Conservation (phyloP, 2,113 vertebrate species). For the Pomatostomus ruficeps region DNA sequence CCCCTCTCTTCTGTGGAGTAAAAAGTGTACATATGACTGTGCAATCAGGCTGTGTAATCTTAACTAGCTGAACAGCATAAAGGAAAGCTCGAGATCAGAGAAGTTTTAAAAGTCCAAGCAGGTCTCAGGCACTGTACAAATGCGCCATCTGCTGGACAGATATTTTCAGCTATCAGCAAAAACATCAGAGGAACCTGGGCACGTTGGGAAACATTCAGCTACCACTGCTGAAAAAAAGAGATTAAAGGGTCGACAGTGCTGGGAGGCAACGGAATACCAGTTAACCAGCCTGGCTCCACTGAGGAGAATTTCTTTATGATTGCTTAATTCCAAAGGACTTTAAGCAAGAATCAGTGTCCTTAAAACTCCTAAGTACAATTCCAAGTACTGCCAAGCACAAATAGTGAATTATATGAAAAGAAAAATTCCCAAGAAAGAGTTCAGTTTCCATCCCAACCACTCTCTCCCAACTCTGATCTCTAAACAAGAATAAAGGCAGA, state of each 20-base stretch:
- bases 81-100: neutral
- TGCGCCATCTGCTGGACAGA: slow-evolving; percentile 23
- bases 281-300: neutral
- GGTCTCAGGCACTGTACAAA: neutral
- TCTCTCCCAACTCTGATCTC: neutral
- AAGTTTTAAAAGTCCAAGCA: neutral
- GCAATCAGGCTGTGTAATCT: neutral
- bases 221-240: neutral
- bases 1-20: neutral
- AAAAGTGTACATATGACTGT: neutral
- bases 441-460: neutral
- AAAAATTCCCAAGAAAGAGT: neutral
- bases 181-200: neutral
- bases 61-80: neutral
- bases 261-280: neutral
- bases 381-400: neutral
- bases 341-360: neutral
- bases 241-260: neutral
- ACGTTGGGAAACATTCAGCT: neutral
- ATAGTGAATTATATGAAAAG: neutral
- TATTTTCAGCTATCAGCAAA: neutral
- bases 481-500: neutral
- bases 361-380: neutral
- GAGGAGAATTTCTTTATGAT: neutral
- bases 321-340: neutral